Evolutionary conservation across 1,140 invertebrate genomes (phyloP).

Genomic region (Trichonephila clavata): DNA sequence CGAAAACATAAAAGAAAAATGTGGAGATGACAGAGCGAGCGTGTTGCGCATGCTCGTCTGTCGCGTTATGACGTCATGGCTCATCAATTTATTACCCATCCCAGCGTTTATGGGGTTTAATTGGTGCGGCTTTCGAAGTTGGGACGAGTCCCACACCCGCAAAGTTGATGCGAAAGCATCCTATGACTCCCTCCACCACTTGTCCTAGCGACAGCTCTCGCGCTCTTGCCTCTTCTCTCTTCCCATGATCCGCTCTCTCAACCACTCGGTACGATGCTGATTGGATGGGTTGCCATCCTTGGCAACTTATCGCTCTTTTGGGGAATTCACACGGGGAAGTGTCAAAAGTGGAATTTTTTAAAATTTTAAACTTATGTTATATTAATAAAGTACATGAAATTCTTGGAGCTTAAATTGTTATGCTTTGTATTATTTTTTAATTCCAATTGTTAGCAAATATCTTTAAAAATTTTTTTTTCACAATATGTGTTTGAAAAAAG

Average conservation of each 20-base stretch:
- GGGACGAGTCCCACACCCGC: slow-evolving; percentile 43
- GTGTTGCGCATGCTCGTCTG: not conserved
- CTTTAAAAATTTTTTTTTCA: too few species aligned
- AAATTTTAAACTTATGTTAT: too few species aligned
- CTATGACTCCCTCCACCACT: not conserved
- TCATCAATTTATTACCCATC: slow-evolving; percentile 46
- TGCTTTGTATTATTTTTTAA: too few species aligned
- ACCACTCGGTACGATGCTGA: not conserved
- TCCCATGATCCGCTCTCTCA: slow-evolving; percentile 15
- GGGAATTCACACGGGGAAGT: not conserved
- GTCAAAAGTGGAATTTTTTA: too few species aligned
- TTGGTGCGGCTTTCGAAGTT: slow-evolving; percentile 57
- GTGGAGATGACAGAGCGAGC: not conserved
- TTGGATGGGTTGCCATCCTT: not conserved
- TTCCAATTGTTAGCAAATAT: too few species aligned
- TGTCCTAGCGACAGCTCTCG: not conserved
- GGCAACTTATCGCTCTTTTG: not conserved
- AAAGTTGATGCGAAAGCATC: not conserved
- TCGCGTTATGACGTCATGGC: slow-evolving; percentile 20
- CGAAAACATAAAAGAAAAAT: not conserved
- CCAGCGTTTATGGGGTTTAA: slow-evolving; percentile 40
- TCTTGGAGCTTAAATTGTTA: too few species aligned
- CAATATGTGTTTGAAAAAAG: too few species aligned
- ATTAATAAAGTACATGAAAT: too few species aligned
- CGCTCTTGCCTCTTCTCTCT: not conserved